Base-by-base conservation (phyloP, 1,140 invertebrate species). In the Sinella curviseta region DNA sequence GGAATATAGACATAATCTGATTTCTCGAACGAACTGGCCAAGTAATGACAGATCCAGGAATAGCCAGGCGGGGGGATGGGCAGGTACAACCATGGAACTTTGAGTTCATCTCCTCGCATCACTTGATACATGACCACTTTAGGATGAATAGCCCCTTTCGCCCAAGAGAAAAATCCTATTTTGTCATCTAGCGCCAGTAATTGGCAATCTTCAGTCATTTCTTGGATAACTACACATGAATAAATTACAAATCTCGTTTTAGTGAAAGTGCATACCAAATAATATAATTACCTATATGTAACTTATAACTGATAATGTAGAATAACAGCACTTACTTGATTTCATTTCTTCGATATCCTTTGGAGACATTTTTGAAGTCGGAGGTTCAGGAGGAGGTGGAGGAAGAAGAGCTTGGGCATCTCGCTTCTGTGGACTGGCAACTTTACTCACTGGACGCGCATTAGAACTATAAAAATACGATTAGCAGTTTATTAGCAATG, bases 21-120 rank as follows among this genome's bases (percentile, higher is more conserved):
- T 33, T 33, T 30, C 65, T 70, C 65, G 30, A 70, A 70, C 1
- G 31, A 70, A 4, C 3, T 3, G 28, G 2, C 31, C 24, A 70
- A 70, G 31, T 70, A 4, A 33, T 70, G 65, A 70, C 65, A 70
- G 31, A 70, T 70, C 74, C 74, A 75, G 14, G 74, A 75, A 28
- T 75, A 36, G 36, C 74, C 74, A 8, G 3, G 24, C 3, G 74
- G 39, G 3, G 74, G 74, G 39, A 75, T 48, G 2, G 74, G 74
- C 34, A 75, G 28, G 74, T 75, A 75, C 1, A 75, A 24, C 74
- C 74, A 75, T 20, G 74, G 74, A 28, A 75, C 35, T 26, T 16
- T 26, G 34, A 54, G 3, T 30, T 54, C 20, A 26, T 75, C 74
- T 48, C 74, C 74, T 8, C 8, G 8, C 17, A 36, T 26, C 24